Evolutionary conservation across 2,888 invertebrate genomes (phyloP).

Genomic region (Phorcus lineatus): DNA sequence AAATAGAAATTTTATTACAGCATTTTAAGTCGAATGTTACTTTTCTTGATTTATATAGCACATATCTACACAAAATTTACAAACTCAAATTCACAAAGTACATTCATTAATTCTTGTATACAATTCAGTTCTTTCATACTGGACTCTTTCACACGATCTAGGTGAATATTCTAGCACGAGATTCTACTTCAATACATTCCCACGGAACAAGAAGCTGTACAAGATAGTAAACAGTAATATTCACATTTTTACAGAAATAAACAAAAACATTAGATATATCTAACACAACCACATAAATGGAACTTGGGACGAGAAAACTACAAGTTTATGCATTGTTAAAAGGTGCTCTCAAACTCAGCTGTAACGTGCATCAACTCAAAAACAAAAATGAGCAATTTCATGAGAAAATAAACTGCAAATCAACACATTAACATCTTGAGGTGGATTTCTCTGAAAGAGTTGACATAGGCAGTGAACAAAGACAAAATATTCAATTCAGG

Average conservation of each 20-base stretch:
- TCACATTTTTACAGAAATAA: slow-evolving; percentile 5
- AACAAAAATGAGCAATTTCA: too few relatives aligned
- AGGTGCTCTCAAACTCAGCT: slow-evolving; percentile 18
- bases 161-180: neutral
- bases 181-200: neutral
- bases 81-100: too few relatives aligned
- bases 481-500: too few relatives aligned
- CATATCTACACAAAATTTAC: neutral
- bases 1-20: slow-evolving; percentile 14
- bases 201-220: slow-evolving; percentile 8
- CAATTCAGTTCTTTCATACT: too few relatives aligned
- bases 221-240: neutral
- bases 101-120: too few relatives aligned
- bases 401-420: too few relatives aligned
- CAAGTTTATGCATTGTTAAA: slow-evolving; percentile 19
- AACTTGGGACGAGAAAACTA: neutral
- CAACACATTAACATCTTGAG: too few relatives aligned
- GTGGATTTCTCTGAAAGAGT: too few relatives aligned
- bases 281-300: neutral
- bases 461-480: too few relatives aligned
- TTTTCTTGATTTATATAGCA: slow-evolving; percentile 6
- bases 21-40: neutral
- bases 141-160: neutral
- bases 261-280: slow-evolving; percentile 6
- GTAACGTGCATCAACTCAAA: neutral